Evolutionary conservation across 23 tunicate species (phyloP), one percentile per base, ranked within the genome.

Genomic region (Aplidium turbinatum): DNA sequence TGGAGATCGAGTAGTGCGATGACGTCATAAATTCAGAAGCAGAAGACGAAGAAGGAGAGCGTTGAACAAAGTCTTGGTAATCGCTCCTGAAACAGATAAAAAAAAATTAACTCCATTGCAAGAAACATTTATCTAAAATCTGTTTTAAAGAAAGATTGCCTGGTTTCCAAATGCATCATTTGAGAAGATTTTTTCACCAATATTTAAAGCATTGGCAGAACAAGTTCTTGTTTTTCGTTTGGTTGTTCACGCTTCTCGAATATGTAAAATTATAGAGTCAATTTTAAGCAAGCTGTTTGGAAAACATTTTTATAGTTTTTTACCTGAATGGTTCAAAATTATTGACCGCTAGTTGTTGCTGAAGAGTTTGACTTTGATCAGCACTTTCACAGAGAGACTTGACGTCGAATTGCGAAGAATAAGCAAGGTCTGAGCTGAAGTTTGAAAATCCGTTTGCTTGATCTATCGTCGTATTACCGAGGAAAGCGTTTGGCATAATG

Each of bases 11-110:
- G 51, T 81, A 72, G 21, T 72, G 87, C 63, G 87, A 72, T 71
- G 87, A 71, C 87, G 87, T 81, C 87, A 81, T 81, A 81, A 81
- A 81, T 72, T 53, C 73, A 4, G 87, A 70, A 20, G 47, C 47
- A 22, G 58, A 48, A 29, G 19, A 23, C 28, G 58, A 27, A 46
- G 58, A 30, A 23, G 58, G 76, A 11, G 76, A 24, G 31, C 47
- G 76, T 4, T 47, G 18, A 9, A 24, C 76, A 3, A 23, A 34
- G 3, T 20, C 4, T 3, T 21, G 23, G 18, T 22, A 11, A 6
- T 29, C 36, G 5, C 68, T 60, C 38, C 13, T 28, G 31, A 60
- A 60, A 54, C 61, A n/a, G n/a, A n/a, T n/a, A n/a, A n/a, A n/a
- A n/a, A n/a, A n/a, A n/a, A n/a, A n/a, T n/a, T n/a, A n/a, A n/a